Conservation (phyloP, 2,797 vertebrate genomes). For the Hoplostethus atlanticus region DNA sequence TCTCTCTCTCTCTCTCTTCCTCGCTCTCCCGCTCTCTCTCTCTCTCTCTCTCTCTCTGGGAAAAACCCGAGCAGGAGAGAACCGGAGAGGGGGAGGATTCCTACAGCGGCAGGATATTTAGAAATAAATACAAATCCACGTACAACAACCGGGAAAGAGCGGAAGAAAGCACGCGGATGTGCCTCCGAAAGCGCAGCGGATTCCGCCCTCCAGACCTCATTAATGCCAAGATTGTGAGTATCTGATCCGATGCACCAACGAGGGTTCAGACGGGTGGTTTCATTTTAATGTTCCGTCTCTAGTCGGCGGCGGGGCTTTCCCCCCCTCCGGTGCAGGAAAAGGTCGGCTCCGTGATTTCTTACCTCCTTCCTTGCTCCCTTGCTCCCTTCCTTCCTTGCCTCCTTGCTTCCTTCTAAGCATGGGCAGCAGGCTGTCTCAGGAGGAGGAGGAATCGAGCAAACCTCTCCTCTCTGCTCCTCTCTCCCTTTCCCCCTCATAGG, state of each 20-base stretch:
- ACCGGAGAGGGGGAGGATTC: slow-evolving; percentile 57
- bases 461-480: neutral
- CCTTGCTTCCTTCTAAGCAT: slow-evolving; percentile 9
- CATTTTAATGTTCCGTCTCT: slow-evolving; percentile 14
- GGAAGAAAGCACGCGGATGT: slow-evolving; percentile 81
- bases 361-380: neutral
- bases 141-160: slow-evolving; percentile 33
- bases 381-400: slow-evolving; percentile 21
- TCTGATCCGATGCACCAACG: slow-evolving; percentile 38
- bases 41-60: slow-evolving; percentile 60
- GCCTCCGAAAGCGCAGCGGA: slow-evolving; percentile 83
- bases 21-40: neutral
- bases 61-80: slow-evolving; percentile 70
- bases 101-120: slow-evolving; percentile 32
- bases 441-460: neutral
- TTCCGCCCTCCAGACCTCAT: slow-evolving; percentile 82
- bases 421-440: neutral
- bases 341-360: slow-evolving; percentile 60
- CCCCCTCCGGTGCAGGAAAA: slow-evolving; percentile 54
- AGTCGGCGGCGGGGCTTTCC: slow-evolving; percentile 47
- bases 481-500: neutral
- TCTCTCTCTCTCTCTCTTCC: slow-evolving; percentile 14
- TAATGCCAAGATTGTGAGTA: slow-evolving; percentile 87
- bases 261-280: slow-evolving; percentile 3
- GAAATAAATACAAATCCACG: slow-evolving; percentile 3